phyloP scores from a whole-genome alignment of 2,888 invertebrate genomes.

The Tipula vernalis region DNA sequence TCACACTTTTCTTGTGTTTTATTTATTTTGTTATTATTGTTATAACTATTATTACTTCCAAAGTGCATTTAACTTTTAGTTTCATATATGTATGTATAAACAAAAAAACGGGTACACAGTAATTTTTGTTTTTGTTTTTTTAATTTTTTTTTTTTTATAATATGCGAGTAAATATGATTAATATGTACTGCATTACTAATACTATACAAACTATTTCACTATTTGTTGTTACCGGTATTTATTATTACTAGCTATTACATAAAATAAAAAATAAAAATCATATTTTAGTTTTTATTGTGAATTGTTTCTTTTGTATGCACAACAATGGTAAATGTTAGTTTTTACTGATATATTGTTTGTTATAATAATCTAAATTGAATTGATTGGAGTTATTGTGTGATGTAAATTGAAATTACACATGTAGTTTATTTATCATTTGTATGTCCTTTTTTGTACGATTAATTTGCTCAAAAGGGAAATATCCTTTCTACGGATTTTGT shows the following conservation, averaged over 20 bases:
- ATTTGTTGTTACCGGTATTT: background rate
- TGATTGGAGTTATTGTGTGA: background rate
- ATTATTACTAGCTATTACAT: background rate
- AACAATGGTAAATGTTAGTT: background rate
- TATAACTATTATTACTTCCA: background rate
- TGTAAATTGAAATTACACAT: background rate
- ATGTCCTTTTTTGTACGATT: too few species aligned
- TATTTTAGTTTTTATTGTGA: background rate
- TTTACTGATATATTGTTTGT: background rate
- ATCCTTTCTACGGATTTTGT: too few species aligned
- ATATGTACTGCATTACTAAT: background rate
- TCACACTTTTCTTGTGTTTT: background rate
- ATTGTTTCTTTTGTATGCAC: background rate
- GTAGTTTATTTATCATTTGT: background rate
- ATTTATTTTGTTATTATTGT: background rate
- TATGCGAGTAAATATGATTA: background rate
- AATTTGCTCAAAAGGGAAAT: too few species aligned
- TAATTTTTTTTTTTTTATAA: background rate
- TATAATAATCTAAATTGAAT: background rate
- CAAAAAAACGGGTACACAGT: background rate
- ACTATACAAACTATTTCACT: background rate
- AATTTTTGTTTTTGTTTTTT: background rate
- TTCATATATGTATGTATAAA: background rate
- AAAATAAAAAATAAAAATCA: background rate
- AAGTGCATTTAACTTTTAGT: background rate